Conservation (phyloP, 2,113 vertebrate genomes). For the Nycticryphes semicollaris region DNA sequence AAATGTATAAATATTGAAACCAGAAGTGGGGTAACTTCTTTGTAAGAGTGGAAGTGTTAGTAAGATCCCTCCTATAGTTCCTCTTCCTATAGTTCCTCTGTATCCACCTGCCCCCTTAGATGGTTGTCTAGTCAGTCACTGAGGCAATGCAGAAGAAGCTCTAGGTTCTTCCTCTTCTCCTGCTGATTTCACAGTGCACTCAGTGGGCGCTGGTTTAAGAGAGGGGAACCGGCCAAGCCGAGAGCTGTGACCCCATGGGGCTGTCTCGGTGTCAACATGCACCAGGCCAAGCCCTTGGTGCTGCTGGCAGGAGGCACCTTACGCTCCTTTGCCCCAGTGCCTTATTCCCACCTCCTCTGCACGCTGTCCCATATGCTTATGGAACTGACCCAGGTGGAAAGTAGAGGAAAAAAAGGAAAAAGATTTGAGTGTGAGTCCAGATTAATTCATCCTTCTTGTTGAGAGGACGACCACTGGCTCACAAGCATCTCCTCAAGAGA, state of each 20-base stretch:
- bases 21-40: background rate
- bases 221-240: rapidly evolving
- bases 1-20: background rate
- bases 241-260: background rate
- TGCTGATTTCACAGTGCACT: background rate
- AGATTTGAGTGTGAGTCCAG: background rate
- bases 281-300: background rate
- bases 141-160: background rate
- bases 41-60: background rate
- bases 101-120: background rate
- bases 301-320: background rate
- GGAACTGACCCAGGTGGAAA: background rate
- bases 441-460: background rate
- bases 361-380: background rate
- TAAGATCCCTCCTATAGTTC: background rate
- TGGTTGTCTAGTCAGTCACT: background rate
- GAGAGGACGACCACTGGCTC: rapidly evolving
- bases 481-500: background rate
- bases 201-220: rapidly evolving
- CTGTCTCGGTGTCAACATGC: rapidly evolving
- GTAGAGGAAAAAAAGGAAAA: background rate
- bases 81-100: background rate
- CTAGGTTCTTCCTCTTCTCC: background rate
- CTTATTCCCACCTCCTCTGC: background rate
- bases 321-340: background rate